Evolutionary conservation across 1,140 invertebrate genomes (phyloP).

Genomic region (Mycetomoellerius zeteki): DNA sequence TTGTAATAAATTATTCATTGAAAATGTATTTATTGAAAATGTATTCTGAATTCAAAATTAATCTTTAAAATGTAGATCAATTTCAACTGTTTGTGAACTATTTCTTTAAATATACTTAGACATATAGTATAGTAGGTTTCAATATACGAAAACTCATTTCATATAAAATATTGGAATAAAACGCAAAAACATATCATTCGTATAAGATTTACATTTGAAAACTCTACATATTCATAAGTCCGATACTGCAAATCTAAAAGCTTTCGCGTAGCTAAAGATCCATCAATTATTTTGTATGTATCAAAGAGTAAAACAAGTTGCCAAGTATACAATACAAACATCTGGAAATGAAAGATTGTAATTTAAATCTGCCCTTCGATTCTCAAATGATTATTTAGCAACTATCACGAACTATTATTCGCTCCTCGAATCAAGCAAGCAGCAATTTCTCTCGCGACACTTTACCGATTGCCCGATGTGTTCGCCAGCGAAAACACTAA

Average conservation of each 20-base stretch:
- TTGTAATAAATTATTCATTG: not conserved
- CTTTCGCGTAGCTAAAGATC: not conserved
- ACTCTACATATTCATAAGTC: not conserved
- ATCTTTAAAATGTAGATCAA: conserved; percentile 5
- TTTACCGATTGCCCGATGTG: conserved; percentile 37
- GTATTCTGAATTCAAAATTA: conserved; percentile 15
- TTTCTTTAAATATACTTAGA: not conserved
- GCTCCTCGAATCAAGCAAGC: conserved; percentile 6
- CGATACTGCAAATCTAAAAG: not conserved
- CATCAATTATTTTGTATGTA: not conserved
- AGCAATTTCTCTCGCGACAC: conserved; percentile 54
- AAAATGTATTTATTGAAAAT: not conserved
- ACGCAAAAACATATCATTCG: not conserved
- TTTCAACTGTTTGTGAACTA: not conserved
- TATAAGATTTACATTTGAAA: not conserved
- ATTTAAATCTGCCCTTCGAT: conserved; percentile 12
- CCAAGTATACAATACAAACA: not conserved
- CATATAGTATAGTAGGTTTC: not conserved
- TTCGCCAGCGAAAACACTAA: conserved; percentile 47
- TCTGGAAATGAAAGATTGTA: conserved; percentile 25
- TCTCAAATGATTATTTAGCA: conserved; percentile 29
- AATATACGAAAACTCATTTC: conserved; percentile 10
- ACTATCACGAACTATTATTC: conserved; percentile 8
- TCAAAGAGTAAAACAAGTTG: not conserved
- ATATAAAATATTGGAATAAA: conserved; percentile 25